phyloP scores from a whole-genome alignment of 2,113 vertebrate species.

The Todiramphus saurophagus region DNA sequence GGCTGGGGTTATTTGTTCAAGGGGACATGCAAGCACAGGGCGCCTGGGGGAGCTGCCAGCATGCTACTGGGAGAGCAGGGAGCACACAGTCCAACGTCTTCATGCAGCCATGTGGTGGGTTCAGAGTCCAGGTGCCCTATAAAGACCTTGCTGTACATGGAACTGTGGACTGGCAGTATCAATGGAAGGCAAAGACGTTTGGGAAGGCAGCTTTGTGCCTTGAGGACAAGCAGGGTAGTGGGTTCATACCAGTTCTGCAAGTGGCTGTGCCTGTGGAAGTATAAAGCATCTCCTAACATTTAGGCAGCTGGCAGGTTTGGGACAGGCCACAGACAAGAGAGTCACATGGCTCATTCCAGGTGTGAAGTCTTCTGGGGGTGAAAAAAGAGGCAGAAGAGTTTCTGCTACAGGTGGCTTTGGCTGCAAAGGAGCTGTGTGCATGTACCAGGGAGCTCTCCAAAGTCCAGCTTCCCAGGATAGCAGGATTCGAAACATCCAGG shows the following conservation, averaged over 20 bases:
- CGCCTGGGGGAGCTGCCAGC: neutral
- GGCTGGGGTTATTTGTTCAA: neutral
- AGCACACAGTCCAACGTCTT: accelerated
- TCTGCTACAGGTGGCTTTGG: neutral
- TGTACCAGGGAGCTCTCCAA: accelerated
- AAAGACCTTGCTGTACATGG: neutral
- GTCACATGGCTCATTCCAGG: neutral
- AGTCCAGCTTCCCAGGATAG: accelerated
- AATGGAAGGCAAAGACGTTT: neutral
- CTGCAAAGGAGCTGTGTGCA: neutral
- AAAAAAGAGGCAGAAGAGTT: neutral
- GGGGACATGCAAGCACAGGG: neutral
- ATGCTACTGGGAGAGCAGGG: neutral
- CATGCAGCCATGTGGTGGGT: accelerated
- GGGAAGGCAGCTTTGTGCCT: neutral
- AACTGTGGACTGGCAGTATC: neutral
- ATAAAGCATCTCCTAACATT: neutral
- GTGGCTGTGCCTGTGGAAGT: accelerated
- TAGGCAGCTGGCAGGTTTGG: neutral
- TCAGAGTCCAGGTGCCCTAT: neutral
- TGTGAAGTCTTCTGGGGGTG: neutral
- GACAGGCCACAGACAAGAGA: neutral
- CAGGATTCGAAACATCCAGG: neutral
- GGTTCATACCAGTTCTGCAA: neutral
- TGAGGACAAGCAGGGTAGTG: neutral